Evolutionary conservation across 2,113 vertebrate genomes (phyloP).

Genomic region (Lontra canadensis): DNA sequence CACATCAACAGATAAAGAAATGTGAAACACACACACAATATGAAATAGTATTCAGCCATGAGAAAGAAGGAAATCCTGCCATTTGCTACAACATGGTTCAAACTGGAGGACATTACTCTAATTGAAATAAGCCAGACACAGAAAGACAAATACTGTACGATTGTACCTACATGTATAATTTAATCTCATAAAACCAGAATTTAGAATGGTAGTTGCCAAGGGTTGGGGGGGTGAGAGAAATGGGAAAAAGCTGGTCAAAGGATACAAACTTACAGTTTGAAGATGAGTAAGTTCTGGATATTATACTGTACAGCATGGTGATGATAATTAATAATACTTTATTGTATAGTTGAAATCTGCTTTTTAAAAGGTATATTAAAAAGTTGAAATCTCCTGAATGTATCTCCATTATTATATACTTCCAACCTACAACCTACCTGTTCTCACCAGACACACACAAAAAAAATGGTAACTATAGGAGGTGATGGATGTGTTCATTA

Average conservation of each 20-base stretch:
- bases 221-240: not conserved
- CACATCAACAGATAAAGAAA: not conserved
- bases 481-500: not conserved
- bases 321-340: not conserved
- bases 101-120: not conserved
- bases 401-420: too few species aligned
- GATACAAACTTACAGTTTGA: not conserved
- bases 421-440: too few species aligned
- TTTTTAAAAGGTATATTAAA: not conserved
- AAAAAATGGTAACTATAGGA: not conserved
- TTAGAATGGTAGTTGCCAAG: not conserved
- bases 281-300: not conserved
- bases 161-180: not conserved
- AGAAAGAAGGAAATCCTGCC: not conserved
- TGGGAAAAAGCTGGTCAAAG: not conserved
- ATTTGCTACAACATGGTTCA: not conserved
- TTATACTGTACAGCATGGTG: not conserved
- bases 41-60: not conserved
- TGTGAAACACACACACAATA: not conserved
- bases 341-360: not conserved
- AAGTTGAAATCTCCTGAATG: too few species aligned
- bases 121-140: not conserved
- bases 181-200: not conserved
- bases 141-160: not conserved
- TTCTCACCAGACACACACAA: not conserved